Percentiles rank a stretch among this genome's conserved stretches.
These are phyloP conservation scores for Phytoseiulus persimilis DNA, from an alignment of 2,888 invertebrate genomes.

Conservation along the genomic window DNA sequence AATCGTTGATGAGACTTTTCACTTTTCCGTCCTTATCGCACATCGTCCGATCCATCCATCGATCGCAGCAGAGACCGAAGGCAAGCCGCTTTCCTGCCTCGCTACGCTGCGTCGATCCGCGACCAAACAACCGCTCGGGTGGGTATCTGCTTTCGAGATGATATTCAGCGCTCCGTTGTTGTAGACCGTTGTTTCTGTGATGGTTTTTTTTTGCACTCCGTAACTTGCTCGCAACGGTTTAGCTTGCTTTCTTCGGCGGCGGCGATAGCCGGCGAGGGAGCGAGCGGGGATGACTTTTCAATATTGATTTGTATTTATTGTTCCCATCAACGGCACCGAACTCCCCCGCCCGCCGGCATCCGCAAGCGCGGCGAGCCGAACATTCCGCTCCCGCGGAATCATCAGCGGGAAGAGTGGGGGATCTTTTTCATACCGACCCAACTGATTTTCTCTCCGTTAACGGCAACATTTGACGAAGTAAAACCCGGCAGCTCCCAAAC, in stretches of 20 bases:
- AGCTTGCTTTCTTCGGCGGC: neutral
- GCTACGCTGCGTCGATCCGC: neutral
- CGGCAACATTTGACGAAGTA: no score
- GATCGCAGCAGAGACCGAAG: neutral
- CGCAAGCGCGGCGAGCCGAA: neutral
- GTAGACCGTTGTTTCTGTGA: neutral
- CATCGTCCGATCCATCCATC: neutral
- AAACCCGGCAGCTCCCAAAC: no score
- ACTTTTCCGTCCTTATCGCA: neutral
- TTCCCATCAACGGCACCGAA: neutral
- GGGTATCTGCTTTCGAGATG: neutral
- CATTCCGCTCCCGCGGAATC: neutral
- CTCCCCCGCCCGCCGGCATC: neutral
- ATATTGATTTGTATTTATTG: neutral
- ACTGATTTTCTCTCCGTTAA: neutral
- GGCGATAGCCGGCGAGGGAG: neutral
- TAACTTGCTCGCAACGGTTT: neutral
- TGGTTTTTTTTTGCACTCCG: neutral
- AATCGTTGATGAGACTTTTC: neutral
- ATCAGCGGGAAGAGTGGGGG: neutral
- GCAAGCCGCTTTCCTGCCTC: neutral
- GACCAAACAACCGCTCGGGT: neutral
- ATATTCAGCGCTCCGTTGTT: neutral
- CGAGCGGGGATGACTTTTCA: neutral
- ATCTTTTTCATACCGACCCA: neutral